Percentiles rank a stretch among this genome's conserved stretches.
phyloP scores from a whole-genome alignment of 1,140 invertebrate genomes.

The Panulirus ornatus region DNA sequence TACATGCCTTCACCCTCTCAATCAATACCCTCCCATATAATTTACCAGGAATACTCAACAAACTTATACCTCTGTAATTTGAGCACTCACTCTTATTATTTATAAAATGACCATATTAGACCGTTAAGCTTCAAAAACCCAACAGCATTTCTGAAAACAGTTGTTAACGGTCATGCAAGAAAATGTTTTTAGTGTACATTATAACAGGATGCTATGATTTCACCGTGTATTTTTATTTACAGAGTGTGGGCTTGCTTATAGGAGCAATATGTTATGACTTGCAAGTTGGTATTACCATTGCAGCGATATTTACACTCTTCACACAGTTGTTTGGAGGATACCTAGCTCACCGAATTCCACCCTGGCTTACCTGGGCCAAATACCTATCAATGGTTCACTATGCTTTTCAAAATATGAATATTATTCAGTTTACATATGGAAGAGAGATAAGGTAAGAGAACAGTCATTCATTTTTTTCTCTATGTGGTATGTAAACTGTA shows the following conservation, averaged over 20 bases:
- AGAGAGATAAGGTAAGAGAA: constrained; percentile 83
- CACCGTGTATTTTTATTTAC: constrained; percentile 75
- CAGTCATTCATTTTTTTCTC: constrained; percentile 66
- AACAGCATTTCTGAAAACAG: no score
- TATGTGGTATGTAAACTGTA: neutral
- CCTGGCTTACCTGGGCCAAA: constrained; percentile 88
- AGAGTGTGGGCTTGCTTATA: constrained; percentile 91
- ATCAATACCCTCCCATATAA: no score
- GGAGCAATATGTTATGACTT: constrained; percentile 90
- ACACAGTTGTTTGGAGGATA: constrained; percentile 92
- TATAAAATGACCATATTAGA: no score
- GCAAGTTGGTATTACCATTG: constrained; percentile 88
- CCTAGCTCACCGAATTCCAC: constrained; percentile 87
- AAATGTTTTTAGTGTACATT: neutral
- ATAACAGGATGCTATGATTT: neutral
- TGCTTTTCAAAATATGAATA: constrained; percentile 92
- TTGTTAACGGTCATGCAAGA: no score
- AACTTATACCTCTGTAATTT: no score
- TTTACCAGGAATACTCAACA: no score
- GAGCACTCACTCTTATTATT: no score
- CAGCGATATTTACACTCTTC: constrained; percentile 88
- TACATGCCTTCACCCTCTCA: no score
- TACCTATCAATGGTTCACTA: constrained; percentile 89
- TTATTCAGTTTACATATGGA: constrained; percentile 88
- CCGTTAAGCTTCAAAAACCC: no score